Percentiles rank a stretch among this genome's conserved stretches.
Conservation (phyloP, 2,113 vertebrate genomes). For the Callocephalon fimbriatum region DNA sequence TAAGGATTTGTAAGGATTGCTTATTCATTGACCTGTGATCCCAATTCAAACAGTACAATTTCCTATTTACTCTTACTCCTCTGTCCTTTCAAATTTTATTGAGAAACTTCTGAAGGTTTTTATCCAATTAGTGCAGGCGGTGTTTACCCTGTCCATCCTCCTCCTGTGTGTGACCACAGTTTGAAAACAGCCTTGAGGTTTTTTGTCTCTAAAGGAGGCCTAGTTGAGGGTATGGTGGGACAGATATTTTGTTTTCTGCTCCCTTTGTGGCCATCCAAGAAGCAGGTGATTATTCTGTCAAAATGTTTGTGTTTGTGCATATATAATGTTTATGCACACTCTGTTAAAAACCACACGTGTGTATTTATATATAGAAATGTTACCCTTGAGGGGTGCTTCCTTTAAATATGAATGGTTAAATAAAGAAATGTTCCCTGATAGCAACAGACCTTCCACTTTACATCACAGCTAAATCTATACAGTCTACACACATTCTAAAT, state of each 20-base stretch:
- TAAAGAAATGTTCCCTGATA: background rate
- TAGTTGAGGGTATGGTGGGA: background rate
- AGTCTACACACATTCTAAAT: background rate
- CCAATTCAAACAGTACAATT: background rate
- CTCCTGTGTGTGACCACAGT: fast-evolving
- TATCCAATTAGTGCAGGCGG: background rate
- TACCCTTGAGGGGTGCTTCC: background rate
- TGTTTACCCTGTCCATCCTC: background rate
- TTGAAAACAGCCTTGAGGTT: background rate
- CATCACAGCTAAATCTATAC: background rate
- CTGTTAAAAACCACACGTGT: background rate
- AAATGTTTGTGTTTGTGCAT: background rate
- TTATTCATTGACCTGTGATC: background rate
- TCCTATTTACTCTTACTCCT: background rate
- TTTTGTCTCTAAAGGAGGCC: background rate
- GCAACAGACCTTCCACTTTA: background rate
- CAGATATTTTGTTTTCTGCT: background rate
- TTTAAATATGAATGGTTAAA: background rate
- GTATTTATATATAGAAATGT: background rate
- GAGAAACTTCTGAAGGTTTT: background rate
- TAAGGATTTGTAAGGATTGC: too few species aligned
- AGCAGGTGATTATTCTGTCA: background rate
- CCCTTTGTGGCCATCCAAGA: background rate
- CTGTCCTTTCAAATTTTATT: background rate
- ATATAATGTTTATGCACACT: background rate